Conservation (phyloP, 2,797 vertebrate genomes). For the Falco concolor region DNA sequence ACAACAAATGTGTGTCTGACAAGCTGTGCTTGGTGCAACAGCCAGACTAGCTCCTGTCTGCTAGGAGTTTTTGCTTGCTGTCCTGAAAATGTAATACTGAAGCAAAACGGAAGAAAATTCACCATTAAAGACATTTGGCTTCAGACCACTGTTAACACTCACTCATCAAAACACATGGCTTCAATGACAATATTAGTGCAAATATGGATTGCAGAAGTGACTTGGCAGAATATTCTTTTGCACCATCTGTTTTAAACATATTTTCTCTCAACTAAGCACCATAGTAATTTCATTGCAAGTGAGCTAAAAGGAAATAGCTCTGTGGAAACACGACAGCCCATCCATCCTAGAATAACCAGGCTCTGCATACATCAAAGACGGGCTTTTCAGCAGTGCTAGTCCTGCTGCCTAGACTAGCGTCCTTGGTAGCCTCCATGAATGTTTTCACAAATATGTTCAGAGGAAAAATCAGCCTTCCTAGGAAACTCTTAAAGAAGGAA, state of each 20-base stretch:
- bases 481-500: not conserved
- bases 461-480: not conserved
- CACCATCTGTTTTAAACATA: constrained; percentile 31
- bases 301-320: not conserved
- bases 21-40: not conserved
- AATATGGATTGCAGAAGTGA: not conserved
- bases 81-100: not conserved
- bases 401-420: not conserved
- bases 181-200: not conserved
- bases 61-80: not conserved
- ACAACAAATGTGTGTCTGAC: not conserved
- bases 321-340: not conserved
- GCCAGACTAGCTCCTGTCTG: not conserved
- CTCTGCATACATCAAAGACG: not conserved
- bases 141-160: not conserved
- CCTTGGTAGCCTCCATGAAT: not conserved
- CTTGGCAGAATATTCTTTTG: not conserved
- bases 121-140: not conserved
- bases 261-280: not conserved
- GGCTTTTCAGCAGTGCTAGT: not conserved
- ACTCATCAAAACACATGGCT: not conserved
- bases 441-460: not conserved
- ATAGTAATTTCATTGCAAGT: not conserved
- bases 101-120: not conserved
- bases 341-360: not conserved